These are phyloP conservation scores for Neomicropteryx cornuta DNA, from an alignment of 1,140 invertebrate genomes.

Conservation along the genomic window DNA sequence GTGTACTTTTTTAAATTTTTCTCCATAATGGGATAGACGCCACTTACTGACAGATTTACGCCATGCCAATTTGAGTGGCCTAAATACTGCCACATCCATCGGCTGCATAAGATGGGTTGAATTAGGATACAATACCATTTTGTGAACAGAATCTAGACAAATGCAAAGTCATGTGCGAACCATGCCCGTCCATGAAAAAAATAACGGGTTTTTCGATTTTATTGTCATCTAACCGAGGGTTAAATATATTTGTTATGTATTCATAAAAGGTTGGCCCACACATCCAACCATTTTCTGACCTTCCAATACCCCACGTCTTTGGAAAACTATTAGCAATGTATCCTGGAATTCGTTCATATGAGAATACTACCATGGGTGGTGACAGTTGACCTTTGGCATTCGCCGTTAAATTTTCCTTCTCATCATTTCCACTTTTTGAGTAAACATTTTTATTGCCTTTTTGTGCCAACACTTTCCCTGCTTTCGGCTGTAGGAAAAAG, in stretches of 20 bases:
- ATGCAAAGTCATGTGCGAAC: constrained; percentile 20
- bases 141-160: constrained; percentile 12
- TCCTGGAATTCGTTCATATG: constrained; percentile 21
- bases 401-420: constrained; percentile 12
- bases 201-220: constrained; percentile 20
- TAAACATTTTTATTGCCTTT: constrained; percentile 20
- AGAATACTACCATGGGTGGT: constrained; percentile 24
- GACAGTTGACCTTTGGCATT: constrained; percentile 14
- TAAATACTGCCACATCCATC: constrained; percentile 24
- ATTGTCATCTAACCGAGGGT: constrained; percentile 17
- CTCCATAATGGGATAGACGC: no score
- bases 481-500: constrained; percentile 21
- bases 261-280: constrained; percentile 28
- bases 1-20: no score
- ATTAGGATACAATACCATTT: constrained; percentile 29
- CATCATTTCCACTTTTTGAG: constrained; percentile 14
- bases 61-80: constrained; percentile 22
- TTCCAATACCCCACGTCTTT: constrained; percentile 21
- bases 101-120: constrained; percentile 29
- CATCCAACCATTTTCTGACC: constrained; percentile 31
- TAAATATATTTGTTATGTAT: constrained; percentile 23
- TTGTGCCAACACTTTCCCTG: constrained; percentile 15
- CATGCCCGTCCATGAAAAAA: constrained; percentile 23
- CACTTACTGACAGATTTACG: constrained; percentile 18
- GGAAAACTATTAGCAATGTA: constrained; percentile 14